Evolutionary conservation across 2,888 invertebrate species (phyloP).

Genomic region (Zaprionus lineosus): DNA sequence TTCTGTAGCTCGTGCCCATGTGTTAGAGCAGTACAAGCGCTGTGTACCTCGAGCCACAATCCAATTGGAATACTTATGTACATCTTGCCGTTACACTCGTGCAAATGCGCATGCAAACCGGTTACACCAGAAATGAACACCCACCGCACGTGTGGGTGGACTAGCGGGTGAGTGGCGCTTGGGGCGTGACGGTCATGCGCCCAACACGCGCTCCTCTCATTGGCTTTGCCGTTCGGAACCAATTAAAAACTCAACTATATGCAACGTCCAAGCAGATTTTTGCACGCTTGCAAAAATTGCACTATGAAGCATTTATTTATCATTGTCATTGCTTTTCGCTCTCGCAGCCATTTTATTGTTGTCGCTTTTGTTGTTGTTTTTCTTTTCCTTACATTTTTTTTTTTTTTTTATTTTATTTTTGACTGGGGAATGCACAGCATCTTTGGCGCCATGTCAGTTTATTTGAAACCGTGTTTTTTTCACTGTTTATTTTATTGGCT

Average conservation of each 20-base stretch:
- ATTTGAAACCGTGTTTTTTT: conserved; percentile 22
- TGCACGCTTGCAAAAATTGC: conserved; percentile 37
- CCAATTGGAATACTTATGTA: conserved; percentile 61
- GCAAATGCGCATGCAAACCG: conserved; percentile 33
- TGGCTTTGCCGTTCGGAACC: conserved; percentile 25
- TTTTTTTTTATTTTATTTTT: conserved; percentile 10
- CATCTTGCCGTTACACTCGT: conserved; percentile 43
- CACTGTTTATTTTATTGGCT: conserved; percentile 76
- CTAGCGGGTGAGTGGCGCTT: conserved; percentile 41
- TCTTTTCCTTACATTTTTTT: conserved; percentile 34
- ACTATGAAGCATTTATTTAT: conserved; percentile 39
- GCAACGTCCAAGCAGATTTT: conserved; percentile 20
- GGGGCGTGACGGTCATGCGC: conserved; percentile 57
- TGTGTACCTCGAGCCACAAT: conserved; percentile 24
- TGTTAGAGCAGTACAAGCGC: conserved; percentile 34
- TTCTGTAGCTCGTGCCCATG: neutral
- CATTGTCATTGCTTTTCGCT: conserved; percentile 5
- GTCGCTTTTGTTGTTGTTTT: conserved; percentile 25
- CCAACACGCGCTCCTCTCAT: conserved; percentile 20
- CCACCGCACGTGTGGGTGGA: conserved; percentile 53
- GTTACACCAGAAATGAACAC: conserved; percentile 51
- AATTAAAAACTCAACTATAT: conserved; percentile 34
- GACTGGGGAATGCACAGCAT: conserved; percentile 34
- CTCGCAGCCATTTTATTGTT: conserved; percentile 45
- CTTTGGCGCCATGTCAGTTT: conserved; percentile 58